Conservation (phyloP, 1,140 invertebrate genomes). For the Littorina saxatilis region DNA sequence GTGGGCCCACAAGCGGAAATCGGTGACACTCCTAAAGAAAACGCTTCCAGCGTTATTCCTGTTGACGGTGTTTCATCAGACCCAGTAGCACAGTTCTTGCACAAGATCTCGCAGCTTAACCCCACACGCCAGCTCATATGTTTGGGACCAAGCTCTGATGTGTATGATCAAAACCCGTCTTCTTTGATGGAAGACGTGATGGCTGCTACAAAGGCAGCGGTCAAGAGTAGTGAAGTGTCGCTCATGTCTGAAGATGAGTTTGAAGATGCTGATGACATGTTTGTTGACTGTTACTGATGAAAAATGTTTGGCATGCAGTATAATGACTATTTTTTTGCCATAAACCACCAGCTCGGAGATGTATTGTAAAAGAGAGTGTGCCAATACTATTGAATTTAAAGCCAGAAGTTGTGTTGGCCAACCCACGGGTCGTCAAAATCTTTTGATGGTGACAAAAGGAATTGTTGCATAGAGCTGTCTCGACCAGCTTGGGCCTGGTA, state of each 20-base stretch:
- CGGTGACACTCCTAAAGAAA: too few species aligned
- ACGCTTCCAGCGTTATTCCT: too few species aligned
- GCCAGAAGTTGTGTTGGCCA: too few species aligned
- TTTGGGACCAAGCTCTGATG: slow-evolving; percentile 26
- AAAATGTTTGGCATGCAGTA: not conserved
- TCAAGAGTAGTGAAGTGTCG: not conserved
- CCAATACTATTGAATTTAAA: too few species aligned
- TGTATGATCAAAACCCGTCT: slow-evolving; percentile 41
- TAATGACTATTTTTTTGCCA: too few species aligned
- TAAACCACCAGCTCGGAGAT: too few species aligned
- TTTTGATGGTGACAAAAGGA: too few species aligned
- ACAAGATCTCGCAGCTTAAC: not conserved
- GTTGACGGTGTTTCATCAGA: not conserved
- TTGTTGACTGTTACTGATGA: slow-evolving; percentile 51
- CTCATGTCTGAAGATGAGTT: slow-evolving; percentile 32
- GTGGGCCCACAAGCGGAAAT: too few species aligned
- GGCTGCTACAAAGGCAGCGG: slow-evolving; percentile 29
- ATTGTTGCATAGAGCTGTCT: too few species aligned
- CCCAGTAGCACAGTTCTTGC: not conserved
- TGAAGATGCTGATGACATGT: slow-evolving; percentile 45
- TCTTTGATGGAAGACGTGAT: slow-evolving; percentile 48
- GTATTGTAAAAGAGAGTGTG: too few species aligned
- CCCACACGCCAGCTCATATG: not conserved
- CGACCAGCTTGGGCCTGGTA: too few species aligned
- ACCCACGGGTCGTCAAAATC: too few species aligned